Evolutionary conservation across 2,888 invertebrate species (phyloP), one percentile per base, ranked within the genome.

Genomic region (Loripinus fragilis): DNA sequence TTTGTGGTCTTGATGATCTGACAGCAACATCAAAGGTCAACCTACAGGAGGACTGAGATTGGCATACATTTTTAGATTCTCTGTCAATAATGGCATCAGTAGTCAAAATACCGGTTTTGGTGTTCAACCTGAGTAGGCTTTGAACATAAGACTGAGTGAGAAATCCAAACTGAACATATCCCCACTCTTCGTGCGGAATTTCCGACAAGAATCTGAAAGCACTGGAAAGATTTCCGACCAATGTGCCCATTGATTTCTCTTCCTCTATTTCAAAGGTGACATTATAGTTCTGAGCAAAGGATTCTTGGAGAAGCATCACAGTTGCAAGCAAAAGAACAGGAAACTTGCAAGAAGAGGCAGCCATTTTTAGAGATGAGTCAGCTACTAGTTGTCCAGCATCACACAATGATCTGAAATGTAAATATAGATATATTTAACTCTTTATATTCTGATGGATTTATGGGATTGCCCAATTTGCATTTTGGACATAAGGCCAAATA

Each of bases 61-160:
- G 77, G 64, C 84, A 84, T 12, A 79, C 71, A 42, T 71, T 69
- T n/a, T 85, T 83, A 0, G 78, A 81, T 76, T 90, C 90, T 7
- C 90, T 75, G 67, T 90, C 89, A 42, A 90, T 88, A 45, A 76
- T 71, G 28, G 78, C 76, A 0, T 83, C 71, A 8, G 90, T 87
- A 10, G 76, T 77, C n/a, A 90, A 68, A 30, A 87, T 79, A 30
- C 89, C 88, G n/a, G 81, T 85, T 38, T 78, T 85, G 20, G 86
- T 84, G 35, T 87, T 80, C n/a, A 90, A 85, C 8, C 67, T 74
- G 35, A 90, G 86, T 23, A 87, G 80, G 5, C 84, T 77, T 65
- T 85, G 83, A 72, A 86, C 81, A 41, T 79, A 73, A 33, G 78
- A 83, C 72, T 86, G 86, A 41, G 85, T 81, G 12, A 87, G 67